Conservation (phyloP, 2,797 vertebrate species). For the Oreochromis mossambicus region DNA sequence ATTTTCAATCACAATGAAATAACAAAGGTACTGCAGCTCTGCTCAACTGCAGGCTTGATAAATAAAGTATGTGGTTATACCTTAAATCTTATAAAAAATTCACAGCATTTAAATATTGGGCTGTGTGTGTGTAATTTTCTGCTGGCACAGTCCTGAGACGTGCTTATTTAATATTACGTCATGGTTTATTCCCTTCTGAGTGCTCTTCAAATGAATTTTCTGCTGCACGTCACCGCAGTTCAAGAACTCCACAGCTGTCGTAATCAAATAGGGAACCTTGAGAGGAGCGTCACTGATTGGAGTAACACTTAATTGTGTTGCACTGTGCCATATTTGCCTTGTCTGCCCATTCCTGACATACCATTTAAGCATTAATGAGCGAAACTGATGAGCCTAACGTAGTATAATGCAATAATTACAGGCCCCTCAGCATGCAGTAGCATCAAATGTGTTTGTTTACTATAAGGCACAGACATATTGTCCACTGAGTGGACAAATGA, state of each 20-base stretch:
- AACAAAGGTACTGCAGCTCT: not conserved
- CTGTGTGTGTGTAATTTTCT: constrained; percentile 41
- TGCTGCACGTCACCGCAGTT: constrained; percentile 64
- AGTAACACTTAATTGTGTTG: constrained; percentile 66
- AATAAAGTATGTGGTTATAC: constrained; percentile 55
- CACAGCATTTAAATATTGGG: constrained; percentile 31
- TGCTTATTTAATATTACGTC: constrained; percentile 63
- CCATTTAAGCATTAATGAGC: constrained; percentile 58
- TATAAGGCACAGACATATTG: constrained; percentile 29
- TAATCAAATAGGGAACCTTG: constrained; percentile 61
- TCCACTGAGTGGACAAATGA: constrained; percentile 27
- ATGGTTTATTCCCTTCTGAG: constrained; percentile 62
- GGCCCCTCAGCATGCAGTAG: constrained; percentile 6
- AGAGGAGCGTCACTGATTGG: constrained; percentile 61
- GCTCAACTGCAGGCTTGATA: constrained; percentile 23
- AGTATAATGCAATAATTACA: constrained; percentile 65
- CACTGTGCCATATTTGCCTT: constrained; percentile 53
- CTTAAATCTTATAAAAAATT: constrained; percentile 50
- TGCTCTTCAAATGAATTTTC: constrained; percentile 77
- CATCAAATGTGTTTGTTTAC: constrained; percentile 34
- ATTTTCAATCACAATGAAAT: constrained; percentile 3
- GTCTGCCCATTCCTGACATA: constrained; percentile 49
- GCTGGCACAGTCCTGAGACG: constrained; percentile 41
- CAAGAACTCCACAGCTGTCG: constrained; percentile 55
- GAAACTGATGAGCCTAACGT: constrained; percentile 65